phyloP scores from a whole-genome alignment of 2,797 vertebrate species.

The Lepilemur septentrionalis region DNA sequence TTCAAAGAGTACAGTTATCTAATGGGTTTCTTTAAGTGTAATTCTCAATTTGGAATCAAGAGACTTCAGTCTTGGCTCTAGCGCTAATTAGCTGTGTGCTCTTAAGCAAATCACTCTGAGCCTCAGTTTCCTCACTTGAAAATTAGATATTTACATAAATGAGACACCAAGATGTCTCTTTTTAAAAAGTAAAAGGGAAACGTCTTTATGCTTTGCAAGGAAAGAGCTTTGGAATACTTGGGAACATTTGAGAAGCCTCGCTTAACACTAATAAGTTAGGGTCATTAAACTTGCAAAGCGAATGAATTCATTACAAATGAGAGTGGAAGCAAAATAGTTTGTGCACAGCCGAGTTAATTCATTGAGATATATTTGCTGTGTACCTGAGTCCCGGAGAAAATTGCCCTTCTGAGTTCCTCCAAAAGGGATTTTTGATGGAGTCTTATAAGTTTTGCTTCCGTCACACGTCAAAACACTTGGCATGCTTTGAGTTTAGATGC shows the following conservation, averaged over 20 bases:
- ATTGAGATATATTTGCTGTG: background rate
- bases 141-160: constrained; percentile 18
- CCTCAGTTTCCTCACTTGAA: constrained; percentile 32
- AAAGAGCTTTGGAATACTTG: background rate
- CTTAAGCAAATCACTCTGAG: background rate
- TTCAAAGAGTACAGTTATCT: constrained; percentile 19
- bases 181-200: background rate
- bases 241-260: constrained; percentile 9
- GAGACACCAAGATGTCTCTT: background rate
- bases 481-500: background rate
- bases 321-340: constrained; percentile 38
- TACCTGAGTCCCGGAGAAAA: background rate
- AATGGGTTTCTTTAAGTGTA: background rate
- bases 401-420: background rate
- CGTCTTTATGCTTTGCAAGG: background rate
- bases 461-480: background rate
- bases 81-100: background rate
- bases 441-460: background rate
- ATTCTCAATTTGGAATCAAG: constrained; percentile 13
- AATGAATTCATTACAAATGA: constrained; percentile 16
- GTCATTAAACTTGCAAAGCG: constrained; percentile 5
- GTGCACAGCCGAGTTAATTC: background rate
- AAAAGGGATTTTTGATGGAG: constrained; percentile 2
- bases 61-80: background rate
- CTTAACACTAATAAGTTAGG: constrained; percentile 19